phyloP scores from a whole-genome alignment of 2,797 vertebrate genomes.

The Oceanodroma leucorhoa region DNA sequence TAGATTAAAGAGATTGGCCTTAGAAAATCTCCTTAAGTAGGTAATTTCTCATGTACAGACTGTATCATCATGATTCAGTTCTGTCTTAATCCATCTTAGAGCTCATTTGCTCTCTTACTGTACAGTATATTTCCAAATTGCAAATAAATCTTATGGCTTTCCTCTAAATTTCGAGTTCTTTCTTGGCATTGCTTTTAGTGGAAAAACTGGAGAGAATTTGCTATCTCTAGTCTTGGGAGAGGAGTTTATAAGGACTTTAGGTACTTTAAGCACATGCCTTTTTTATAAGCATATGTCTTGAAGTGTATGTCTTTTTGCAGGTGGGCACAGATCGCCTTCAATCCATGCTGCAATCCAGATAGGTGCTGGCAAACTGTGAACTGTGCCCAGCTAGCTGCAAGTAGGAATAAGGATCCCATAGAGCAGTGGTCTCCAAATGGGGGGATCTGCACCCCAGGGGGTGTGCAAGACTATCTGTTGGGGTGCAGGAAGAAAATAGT shows the following conservation, averaged over 20 bases:
- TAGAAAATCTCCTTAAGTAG: conserved; percentile 32
- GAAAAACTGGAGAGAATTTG: background rate
- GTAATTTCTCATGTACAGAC: conserved; percentile 11
- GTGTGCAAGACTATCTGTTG: accelerated
- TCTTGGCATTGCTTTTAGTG: background rate
- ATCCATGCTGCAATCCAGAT: background rate
- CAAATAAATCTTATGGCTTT: background rate
- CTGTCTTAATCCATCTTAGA: conserved; percentile 30
- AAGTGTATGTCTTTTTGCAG: background rate
- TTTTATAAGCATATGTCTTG: background rate
- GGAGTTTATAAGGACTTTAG: background rate
- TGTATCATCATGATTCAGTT: conserved; percentile 27
- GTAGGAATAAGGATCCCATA: background rate
- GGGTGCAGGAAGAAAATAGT: background rate
- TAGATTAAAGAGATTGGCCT: conserved; percentile 18
- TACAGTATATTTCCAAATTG: conserved; percentile 34
- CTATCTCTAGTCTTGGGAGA: background rate
- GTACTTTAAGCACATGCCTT: background rate
- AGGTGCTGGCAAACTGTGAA: background rate
- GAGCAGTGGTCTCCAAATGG: background rate
- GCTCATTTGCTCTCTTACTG: conserved; percentile 8
- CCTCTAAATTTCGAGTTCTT: background rate
- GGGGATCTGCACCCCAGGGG: no score
- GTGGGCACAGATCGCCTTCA: background rate
- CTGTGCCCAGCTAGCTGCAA: background rate